phyloP scores from a whole-genome alignment of 2,888 invertebrate species.

The Drosophila austrosaltans region DNA sequence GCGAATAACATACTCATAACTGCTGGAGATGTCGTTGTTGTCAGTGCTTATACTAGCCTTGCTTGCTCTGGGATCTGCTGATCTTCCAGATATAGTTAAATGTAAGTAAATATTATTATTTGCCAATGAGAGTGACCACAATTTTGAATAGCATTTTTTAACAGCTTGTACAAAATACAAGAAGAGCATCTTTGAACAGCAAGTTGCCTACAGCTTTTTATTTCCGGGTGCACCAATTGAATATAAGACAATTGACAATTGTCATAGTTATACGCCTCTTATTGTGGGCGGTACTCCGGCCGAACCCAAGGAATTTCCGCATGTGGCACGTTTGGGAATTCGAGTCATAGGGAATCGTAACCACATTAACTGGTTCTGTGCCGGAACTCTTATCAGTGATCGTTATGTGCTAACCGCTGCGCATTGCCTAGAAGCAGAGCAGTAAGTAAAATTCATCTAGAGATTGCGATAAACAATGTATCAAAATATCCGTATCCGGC shows the following conservation, averaged over 20 bases:
- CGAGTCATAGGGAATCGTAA: constrained; percentile 8
- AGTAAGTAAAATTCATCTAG: constrained; percentile 40
- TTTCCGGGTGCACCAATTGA: constrained; percentile 54
- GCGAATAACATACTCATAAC: neutral
- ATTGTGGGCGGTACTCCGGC: constrained; percentile 78
- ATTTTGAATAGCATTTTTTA: neutral
- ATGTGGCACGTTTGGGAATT: constrained; percentile 66
- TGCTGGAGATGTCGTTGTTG: constrained; percentile 3
- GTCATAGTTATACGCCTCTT: constrained; percentile 83
- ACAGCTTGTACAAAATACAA: constrained; percentile 67
- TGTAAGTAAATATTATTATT: constrained; percentile 40
- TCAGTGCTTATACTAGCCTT: neutral
- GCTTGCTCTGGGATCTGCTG: constrained; percentile 6
- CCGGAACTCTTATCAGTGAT: constrained; percentile 72
- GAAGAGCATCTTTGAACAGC: constrained; percentile 63
- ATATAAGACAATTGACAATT: constrained; percentile 59
- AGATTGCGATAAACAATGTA: neutral
- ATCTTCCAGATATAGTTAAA: constrained; percentile 23
- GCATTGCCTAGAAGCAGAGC: constrained; percentile 63
- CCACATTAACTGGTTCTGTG: constrained; percentile 73
- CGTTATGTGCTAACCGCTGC: constrained; percentile 66
- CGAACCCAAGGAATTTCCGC: constrained; percentile 78
- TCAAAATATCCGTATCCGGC: neutral
- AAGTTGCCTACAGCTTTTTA: constrained; percentile 56
- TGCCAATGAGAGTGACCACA: neutral